Percentiles rank a stretch among this genome's conserved stretches.
These are phyloP conservation scores for Lepidotrigona ventralis DNA, from an alignment of 1,140 invertebrate species.

Conservation along the genomic window DNA sequence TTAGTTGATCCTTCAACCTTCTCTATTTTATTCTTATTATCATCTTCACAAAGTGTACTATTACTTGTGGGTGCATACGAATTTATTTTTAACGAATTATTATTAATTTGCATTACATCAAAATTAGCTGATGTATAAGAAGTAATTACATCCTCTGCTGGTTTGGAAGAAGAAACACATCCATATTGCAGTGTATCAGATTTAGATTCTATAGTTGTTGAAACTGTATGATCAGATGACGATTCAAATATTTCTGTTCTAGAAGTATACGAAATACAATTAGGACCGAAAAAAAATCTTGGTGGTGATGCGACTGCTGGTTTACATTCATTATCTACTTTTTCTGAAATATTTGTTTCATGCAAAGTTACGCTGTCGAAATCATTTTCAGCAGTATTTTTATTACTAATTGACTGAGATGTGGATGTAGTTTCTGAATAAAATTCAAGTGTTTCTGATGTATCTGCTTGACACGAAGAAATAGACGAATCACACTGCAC, in stretches of 20 bases:
- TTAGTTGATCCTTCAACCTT: constrained; percentile 35
- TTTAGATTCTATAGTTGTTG: constrained; percentile 40
- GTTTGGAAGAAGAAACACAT: constrained; percentile 61
- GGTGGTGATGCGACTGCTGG: constrained; percentile 61
- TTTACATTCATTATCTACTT: constrained; percentile 57
- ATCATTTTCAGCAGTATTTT: constrained; percentile 28
- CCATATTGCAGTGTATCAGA: constrained; percentile 59
- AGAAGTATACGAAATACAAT: constrained; percentile 75
- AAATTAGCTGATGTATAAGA: constrained; percentile 53
- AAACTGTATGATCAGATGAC: constrained; percentile 44
- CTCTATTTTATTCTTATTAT: constrained; percentile 32
- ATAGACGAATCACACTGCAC: constrained; percentile 66
- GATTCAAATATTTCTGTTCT: constrained; percentile 53
- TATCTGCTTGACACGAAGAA: constrained; percentile 52
- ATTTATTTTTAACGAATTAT: constrained; percentile 66
- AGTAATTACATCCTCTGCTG: constrained; percentile 31
- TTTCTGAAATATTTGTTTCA: background rate
- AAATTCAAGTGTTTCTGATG: constrained; percentile 30
- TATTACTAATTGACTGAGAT: constrained; percentile 4
- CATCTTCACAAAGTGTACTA: constrained; percentile 36
- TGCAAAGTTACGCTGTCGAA: constrained; percentile 11
- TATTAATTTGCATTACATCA: constrained; percentile 57
- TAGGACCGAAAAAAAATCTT: constrained; percentile 79
- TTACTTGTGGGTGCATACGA: constrained; percentile 61
- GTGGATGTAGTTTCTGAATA: constrained; percentile 30